These are phyloP conservation scores for Galaxias olidus DNA, from an alignment of 2,797 vertebrate species.

Conservation along the genomic window DNA sequence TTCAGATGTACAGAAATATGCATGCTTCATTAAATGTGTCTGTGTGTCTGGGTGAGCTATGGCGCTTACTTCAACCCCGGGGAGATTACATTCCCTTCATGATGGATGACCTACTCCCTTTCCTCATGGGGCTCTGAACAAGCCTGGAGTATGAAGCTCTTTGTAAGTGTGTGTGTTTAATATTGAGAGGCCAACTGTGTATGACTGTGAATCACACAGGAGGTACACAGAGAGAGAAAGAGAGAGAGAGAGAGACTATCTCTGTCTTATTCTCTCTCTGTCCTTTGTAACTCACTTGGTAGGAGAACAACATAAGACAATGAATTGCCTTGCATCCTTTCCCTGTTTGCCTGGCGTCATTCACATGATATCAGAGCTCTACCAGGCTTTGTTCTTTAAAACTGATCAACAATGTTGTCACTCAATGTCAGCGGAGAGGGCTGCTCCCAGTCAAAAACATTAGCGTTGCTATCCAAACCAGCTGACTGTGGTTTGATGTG, in stretches of 20 bases:
- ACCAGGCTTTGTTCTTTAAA: slow-evolving; percentile 16
- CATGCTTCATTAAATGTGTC: no score
- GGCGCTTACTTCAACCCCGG: not conserved
- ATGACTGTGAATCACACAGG: slow-evolving; percentile 7
- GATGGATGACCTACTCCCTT: slow-evolving; percentile 28
- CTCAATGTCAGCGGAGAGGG: not conserved
- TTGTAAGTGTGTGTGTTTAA: slow-evolving; percentile 17
- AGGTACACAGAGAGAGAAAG: not conserved
- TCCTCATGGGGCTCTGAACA: slow-evolving; percentile 8
- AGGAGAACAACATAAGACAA: no score
- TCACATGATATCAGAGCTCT: slow-evolving; percentile 42
- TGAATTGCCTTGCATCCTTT: slow-evolving; percentile 34
- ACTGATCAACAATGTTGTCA: slow-evolving; percentile 21
- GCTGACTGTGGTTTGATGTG: no score
- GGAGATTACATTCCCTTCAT: slow-evolving; percentile 18
- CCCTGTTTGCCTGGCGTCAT: slow-evolving; percentile 40
- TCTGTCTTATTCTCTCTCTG: slow-evolving; percentile 6
- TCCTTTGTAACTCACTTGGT: not conserved
- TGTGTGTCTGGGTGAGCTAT: not conserved
- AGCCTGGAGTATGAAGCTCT: slow-evolving; percentile 15
- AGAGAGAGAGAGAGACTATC: not conserved
- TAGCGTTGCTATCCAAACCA: no score
- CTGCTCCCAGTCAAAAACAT: no score
- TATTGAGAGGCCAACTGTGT: not conserved
- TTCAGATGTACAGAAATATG: no score